A percentile compares a stretch with the other conserved stretches of the same genome.
These are phyloP conservation scores for Odobenus rosmarus DNA, from an alignment of 2,113 vertebrate genomes.

Conservation along the genomic window DNA sequence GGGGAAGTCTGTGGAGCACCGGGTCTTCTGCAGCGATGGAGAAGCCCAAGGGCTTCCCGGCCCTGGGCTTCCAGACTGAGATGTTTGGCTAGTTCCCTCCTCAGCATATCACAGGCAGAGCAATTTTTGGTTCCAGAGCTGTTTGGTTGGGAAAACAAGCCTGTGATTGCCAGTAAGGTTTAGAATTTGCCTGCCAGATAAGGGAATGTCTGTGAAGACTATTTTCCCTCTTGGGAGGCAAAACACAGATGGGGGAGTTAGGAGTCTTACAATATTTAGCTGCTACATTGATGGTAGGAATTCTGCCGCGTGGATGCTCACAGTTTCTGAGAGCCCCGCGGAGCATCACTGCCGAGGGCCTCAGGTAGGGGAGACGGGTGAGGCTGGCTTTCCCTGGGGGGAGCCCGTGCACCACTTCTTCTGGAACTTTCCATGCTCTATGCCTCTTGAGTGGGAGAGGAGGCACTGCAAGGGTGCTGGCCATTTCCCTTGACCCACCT, in stretches of 20 bases:
- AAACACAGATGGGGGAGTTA: conserved; percentile 89
- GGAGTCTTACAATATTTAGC: conserved; percentile 86
- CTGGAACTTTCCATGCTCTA: not conserved
- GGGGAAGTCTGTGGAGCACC: rapidly evolving
- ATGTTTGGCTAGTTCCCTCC: conserved; percentile 82
- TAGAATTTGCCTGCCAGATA: conserved; percentile 86
- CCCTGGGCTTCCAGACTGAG: conserved; percentile 76
- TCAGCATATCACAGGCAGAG: conserved; percentile 81
- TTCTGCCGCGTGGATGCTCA: conserved; percentile 80
- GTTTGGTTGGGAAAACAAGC: conserved; percentile 87
- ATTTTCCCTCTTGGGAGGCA: conserved; percentile 89
- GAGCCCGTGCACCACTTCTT: not conserved
- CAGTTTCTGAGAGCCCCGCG: conserved; percentile 76
- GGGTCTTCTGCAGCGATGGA: not conserved
- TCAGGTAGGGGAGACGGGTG: not conserved
- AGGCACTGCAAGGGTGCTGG: not conserved
- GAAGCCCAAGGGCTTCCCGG: not conserved
- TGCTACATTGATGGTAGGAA: conserved; percentile 84
- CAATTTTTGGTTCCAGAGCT: conserved; percentile 83
- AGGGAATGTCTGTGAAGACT: conserved; percentile 85
- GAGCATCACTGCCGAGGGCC: conserved; percentile 55
- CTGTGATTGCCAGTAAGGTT: conserved; percentile 86
- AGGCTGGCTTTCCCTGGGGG: not conserved
- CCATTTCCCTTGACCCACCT: not conserved
- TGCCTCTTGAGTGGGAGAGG: not conserved